phyloP scores from a whole-genome alignment of 2,113 vertebrate species.

The Poecile atricapillus region DNA sequence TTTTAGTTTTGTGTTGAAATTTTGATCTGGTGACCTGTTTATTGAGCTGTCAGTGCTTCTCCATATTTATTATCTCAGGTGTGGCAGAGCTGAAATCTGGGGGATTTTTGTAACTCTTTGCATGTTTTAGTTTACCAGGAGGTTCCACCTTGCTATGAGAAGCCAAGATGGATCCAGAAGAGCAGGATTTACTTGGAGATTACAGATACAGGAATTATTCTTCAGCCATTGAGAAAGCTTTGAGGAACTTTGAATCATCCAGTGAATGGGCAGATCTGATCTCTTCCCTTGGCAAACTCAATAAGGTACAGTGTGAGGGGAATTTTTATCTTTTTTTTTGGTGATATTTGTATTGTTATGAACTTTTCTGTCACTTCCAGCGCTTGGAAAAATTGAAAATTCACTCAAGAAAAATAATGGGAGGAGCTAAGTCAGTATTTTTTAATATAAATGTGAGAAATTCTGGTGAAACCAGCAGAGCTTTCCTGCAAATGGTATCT shows the following conservation, averaged over 20 bases:
- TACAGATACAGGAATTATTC: slow-evolving; percentile 94
- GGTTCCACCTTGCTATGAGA: slow-evolving; percentile 56
- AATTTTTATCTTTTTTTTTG: not conserved
- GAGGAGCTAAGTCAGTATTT: not conserved
- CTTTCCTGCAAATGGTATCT: not conserved
- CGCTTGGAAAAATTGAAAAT: not conserved
- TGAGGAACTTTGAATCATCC: slow-evolving; percentile 96
- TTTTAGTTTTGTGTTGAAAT: not conserved
- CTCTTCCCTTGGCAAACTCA: slow-evolving; percentile 96
- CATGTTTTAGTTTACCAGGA: slow-evolving; percentile 2
- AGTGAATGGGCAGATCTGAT: slow-evolving; percentile 99
- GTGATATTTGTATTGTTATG: not conserved
- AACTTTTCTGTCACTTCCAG: not conserved
- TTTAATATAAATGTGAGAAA: not conserved
- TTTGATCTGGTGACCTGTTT: not conserved
- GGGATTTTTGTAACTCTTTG: not conserved
- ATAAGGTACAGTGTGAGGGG: slow-evolving; percentile 80
- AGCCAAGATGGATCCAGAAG: slow-evolving; percentile 92
- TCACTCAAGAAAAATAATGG: not conserved
- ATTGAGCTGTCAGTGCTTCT: not conserved
- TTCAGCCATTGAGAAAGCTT: slow-evolving; percentile 91
- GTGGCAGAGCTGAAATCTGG: not conserved
- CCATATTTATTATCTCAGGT: not conserved
- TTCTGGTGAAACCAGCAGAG: not conserved
- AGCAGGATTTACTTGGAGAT: slow-evolving; percentile 88